A percentile compares a stretch with the other conserved stretches of the same genome.
Evolutionary conservation across 2,888 invertebrate genomes (phyloP).

Genomic region (Lordiphosa fenestrarum): DNA sequence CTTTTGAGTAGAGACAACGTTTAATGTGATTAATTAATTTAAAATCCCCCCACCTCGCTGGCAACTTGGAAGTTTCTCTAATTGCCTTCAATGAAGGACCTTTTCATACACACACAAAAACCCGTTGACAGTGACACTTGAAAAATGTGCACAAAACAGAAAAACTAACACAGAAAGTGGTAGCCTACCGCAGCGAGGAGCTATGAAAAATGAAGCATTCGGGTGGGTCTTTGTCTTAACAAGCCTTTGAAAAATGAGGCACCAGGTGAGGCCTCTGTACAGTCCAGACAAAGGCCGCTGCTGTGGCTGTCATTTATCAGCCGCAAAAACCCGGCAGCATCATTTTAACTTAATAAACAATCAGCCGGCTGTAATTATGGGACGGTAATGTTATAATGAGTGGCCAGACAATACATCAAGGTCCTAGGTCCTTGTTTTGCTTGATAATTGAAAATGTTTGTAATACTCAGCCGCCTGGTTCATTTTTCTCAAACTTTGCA

Average conservation of each 20-base stretch:
- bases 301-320: constrained; percentile 51
- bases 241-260: constrained; percentile 13
- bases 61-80: too few relatives aligned
- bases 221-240: constrained; percentile 6
- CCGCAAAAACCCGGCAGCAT: constrained; percentile 25
- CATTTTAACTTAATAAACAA: constrained; percentile 70
- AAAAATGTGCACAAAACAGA: constrained; percentile 41
- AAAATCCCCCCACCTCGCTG: constrained; percentile 32
- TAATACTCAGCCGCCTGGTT: constrained; percentile 56
- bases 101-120: constrained; percentile 11
- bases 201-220: constrained; percentile 41
- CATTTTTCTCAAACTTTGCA: constrained; percentile 58
- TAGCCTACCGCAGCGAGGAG: constrained; percentile 36
- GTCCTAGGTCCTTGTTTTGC: constrained; percentile 50
- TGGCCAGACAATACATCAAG: constrained; percentile 64
- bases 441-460: constrained; percentile 72
- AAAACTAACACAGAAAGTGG: constrained; percentile 26
- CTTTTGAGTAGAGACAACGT: constrained; percentile 22
- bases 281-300: constrained; percentile 39
- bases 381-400: constrained; percentile 61
- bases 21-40: constrained; percentile 70
- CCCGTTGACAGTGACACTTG: constrained; percentile 63
- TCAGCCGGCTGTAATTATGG: constrained; percentile 70
- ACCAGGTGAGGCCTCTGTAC: constrained; percentile 51
- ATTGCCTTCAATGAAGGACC: not conserved